A percentile compares a stretch with the other conserved stretches of the same genome.
Conservation (phyloP, 2,888 invertebrate genomes). For the Ectobius pallidus region DNA sequence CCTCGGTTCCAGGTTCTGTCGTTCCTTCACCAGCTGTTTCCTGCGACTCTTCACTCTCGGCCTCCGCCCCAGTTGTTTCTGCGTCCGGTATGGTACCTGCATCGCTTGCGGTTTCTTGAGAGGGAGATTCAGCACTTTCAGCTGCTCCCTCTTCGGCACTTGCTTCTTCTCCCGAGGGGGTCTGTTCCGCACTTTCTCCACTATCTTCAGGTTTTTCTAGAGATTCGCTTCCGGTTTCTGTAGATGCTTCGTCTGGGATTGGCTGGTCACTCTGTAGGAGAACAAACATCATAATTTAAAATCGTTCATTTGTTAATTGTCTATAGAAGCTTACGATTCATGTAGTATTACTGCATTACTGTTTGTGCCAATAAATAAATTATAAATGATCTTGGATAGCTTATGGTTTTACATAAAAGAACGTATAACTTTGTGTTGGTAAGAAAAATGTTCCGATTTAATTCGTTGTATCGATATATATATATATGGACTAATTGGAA, state of each 20-base stretch:
- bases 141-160: conserved; percentile 42
- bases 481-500: too few species aligned
- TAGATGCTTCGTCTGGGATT: neutral
- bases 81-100: conserved; percentile 19
- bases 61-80: conserved; percentile 11
- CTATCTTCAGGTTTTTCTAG: conserved; percentile 2
- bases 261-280: neutral
- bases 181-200: conserved; percentile 33
- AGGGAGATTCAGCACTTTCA: conserved; percentile 44
- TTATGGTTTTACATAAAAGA: too few species aligned
- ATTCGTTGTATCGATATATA: too few species aligned
- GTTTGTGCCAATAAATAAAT: too few species aligned
- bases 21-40: neutral
- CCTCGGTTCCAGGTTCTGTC: neutral
- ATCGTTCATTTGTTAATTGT: too few species aligned
- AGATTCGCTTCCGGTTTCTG: conserved; percentile 7
- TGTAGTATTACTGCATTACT: too few species aligned
- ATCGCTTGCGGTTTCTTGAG: conserved; percentile 40
- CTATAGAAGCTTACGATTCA: too few species aligned
- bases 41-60: neutral
- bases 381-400: too few species aligned
- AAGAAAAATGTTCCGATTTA: too few species aligned
- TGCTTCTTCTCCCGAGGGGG: neutral
- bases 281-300: neutral
- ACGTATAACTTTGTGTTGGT: too few species aligned